Evolutionary conservation across 1,140 invertebrate species (phyloP).

Genomic region (Capitella teleta): DNA sequence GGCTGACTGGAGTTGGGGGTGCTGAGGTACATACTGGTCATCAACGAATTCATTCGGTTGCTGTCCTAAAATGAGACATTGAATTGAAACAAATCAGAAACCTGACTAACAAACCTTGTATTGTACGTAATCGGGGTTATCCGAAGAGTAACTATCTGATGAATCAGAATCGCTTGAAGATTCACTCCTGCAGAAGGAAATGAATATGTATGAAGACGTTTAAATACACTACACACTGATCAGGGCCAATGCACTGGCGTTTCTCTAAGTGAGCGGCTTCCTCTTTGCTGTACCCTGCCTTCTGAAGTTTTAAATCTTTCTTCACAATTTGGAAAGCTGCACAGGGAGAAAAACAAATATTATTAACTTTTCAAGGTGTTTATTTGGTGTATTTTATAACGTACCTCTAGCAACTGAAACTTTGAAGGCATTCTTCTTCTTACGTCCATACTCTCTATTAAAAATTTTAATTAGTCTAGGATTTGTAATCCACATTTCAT

Average conservation of each 20-base stretch:
- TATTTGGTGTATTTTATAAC: constrained; percentile 10
- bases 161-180: constrained; percentile 52
- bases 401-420: constrained; percentile 53
- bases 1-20: constrained; percentile 4
- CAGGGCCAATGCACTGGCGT: neutral
- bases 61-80: constrained; percentile 18
- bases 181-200: neutral
- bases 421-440: constrained; percentile 56
- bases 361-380: neutral
- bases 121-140: constrained; percentile 13
- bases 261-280: neutral
- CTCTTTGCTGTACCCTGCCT: neutral
- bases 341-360: neutral
- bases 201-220: neutral
- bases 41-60: constrained; percentile 25
- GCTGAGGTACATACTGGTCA: constrained; percentile 24
- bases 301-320: neutral
- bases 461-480: neutral
- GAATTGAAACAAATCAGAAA: neutral
- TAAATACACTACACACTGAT: neutral
- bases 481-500: no score
- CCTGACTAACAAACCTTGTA: constrained; percentile 2
- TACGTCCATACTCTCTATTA: constrained; percentile 52
- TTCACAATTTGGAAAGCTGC: neutral
- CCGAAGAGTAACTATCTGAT: constrained; percentile 19